Percentiles rank a stretch among this genome's conserved stretches.
Evolutionary conservation across 2,888 invertebrate species (phyloP).

Genomic region (Tinea pellionella): DNA sequence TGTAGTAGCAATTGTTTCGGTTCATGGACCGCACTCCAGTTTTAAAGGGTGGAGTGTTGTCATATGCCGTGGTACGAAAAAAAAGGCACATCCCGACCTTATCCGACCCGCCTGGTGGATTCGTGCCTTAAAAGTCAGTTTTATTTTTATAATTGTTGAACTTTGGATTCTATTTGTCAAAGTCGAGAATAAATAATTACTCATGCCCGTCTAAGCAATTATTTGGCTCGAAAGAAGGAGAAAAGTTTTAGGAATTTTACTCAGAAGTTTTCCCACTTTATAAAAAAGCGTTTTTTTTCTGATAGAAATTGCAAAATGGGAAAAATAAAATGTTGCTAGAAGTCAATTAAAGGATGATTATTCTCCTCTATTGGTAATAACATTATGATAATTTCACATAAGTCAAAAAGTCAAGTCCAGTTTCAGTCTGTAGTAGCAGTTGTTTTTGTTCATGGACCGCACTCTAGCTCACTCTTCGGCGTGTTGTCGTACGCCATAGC

Average conservation of each 20-base stretch:
- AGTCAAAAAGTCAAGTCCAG: too few relatives aligned
- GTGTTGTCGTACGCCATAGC: too few relatives aligned
- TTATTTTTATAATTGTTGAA: slow-evolving; percentile 12
- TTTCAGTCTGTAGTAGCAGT: too few relatives aligned
- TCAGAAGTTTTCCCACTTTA: neutral
- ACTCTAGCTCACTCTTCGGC: too few relatives aligned
- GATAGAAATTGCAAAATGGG: neutral
- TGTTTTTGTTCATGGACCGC: too few relatives aligned
- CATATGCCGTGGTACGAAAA: too few relatives aligned
- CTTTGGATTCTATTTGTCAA: slow-evolving; percentile 8
- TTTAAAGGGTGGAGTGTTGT: too few relatives aligned
- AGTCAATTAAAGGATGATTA: neutral
- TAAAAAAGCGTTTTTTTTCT: neutral
- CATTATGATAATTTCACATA: neutral
- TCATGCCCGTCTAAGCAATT: slow-evolving; percentile 1
- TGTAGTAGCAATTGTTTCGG: too few relatives aligned
- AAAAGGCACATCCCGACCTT: too few relatives aligned
- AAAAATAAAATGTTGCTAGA: neutral
- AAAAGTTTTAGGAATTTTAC: slow-evolving; percentile 1
- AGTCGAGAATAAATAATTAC: slow-evolving; percentile 9
- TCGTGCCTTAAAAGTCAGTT: neutral
- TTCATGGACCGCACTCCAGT: too few relatives aligned
- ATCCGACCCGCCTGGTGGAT: too few relatives aligned
- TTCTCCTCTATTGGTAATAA: neutral
- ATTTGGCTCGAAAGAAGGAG: slow-evolving; percentile 1